Evolutionary conservation across 2,888 invertebrate genomes (phyloP).

Genomic region (Eristalis intricaria): DNA sequence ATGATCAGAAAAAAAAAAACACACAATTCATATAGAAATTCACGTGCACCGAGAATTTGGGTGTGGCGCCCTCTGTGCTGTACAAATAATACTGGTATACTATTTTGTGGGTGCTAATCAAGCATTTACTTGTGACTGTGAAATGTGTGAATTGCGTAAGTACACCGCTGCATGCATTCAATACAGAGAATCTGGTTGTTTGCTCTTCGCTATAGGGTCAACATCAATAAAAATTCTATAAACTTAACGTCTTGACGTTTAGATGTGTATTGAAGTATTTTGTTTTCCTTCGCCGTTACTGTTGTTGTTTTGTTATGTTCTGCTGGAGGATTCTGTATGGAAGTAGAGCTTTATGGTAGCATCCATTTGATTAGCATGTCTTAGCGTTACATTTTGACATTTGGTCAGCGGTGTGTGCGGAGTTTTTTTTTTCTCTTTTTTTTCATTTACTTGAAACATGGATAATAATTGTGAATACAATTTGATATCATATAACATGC

Average conservation of each 20-base stretch:
- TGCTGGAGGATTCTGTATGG: slow-evolving; percentile 15
- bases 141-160: slow-evolving; percentile 65
- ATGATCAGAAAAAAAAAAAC: slow-evolving; percentile 43
- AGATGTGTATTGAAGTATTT: slow-evolving; percentile 39
- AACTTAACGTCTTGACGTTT: slow-evolving; percentile 43
- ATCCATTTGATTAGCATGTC: slow-evolving; percentile 57
- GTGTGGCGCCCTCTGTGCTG: slow-evolving; percentile 40
- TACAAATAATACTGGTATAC: slow-evolving; percentile 2
- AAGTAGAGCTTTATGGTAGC: slow-evolving; percentile 53
- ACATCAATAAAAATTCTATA: slow-evolving; percentile 57
- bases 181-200: slow-evolving; percentile 37
- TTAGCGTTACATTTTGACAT: slow-evolving; percentile 43
- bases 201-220: slow-evolving; percentile 54
- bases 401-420: slow-evolving; percentile 7
- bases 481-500: slow-evolving; percentile 22
- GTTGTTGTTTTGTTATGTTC: not conserved
- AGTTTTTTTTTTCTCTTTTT: slow-evolving; percentile 7
- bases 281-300: slow-evolving; percentile 3
- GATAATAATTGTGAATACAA: slow-evolving; percentile 22
- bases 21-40: slow-evolving; percentile 5
- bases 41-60: slow-evolving; percentile 59
- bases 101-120: slow-evolving; percentile 63
- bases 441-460: not conserved
- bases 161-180: slow-evolving; percentile 48
- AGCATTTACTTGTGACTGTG: slow-evolving; percentile 62